Conservation (phyloP, 2,113 vertebrate species). For the Xiphophorus hellerii region DNA sequence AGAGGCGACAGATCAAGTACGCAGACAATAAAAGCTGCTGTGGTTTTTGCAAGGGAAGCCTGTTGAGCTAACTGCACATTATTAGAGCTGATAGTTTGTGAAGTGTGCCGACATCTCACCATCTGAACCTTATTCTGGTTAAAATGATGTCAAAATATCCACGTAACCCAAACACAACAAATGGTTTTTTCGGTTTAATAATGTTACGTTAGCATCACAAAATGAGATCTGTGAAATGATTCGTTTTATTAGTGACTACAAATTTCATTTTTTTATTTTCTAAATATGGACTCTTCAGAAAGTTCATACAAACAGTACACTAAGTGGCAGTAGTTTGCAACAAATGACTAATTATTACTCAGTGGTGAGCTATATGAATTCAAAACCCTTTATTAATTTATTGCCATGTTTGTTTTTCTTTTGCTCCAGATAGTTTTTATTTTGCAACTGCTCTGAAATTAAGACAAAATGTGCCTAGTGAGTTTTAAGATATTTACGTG, state of each 20-base stretch:
- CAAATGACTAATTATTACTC: slow-evolving; percentile 11
- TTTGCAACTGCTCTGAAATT: no score
- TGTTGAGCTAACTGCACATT: slow-evolving; percentile 26
- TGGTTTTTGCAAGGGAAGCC: slow-evolving; percentile 20
- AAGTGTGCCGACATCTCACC: slow-evolving; percentile 18
- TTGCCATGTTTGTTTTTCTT: not conserved
- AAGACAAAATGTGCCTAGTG: not conserved
- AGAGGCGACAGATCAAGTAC: slow-evolving; percentile 62
- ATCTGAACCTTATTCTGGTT: not conserved
- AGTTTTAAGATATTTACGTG: not conserved
- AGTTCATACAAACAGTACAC: slow-evolving; percentile 11
- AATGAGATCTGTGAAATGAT: not conserved
- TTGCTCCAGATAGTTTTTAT: not conserved
- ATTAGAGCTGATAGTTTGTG: slow-evolving; percentile 44
- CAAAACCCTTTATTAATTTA: not conserved
- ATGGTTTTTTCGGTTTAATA: not conserved
- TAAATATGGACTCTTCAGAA: slow-evolving; percentile 1
- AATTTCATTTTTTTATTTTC: not conserved
- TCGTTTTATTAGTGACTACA: not conserved
- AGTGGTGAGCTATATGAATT: slow-evolving; percentile 1
- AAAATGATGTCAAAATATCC: not conserved
- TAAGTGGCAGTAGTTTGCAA: not conserved
- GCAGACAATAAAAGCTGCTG: slow-evolving; percentile 39
- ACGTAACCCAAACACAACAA: not conserved
- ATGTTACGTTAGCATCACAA: not conserved